These are phyloP conservation scores for Spheniscus mendiculus DNA, from an alignment of 2,113 vertebrate genomes.

Conservation along the genomic window DNA sequence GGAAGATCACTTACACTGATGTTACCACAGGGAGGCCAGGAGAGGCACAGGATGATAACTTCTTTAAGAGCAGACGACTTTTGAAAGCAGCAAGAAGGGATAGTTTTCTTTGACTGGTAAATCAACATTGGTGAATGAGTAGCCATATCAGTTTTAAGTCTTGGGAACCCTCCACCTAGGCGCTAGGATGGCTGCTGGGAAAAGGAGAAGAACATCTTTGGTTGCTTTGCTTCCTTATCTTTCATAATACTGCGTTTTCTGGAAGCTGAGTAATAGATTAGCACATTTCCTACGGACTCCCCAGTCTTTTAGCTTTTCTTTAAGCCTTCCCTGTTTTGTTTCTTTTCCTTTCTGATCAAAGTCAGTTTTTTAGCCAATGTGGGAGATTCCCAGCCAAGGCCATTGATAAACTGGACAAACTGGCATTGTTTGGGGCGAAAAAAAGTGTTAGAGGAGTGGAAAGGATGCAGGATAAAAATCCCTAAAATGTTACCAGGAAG, in stretches of 20 bases:
- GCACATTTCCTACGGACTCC: not conserved
- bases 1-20: not conserved
- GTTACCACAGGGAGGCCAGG: not conserved
- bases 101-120: not conserved
- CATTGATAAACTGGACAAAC: not conserved
- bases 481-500: not conserved
- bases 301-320: not conserved
- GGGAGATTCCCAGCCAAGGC: not conserved
- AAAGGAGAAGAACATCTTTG: not conserved
- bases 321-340: not conserved
- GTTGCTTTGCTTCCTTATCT: not conserved
- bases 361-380: not conserved
- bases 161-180: not conserved
- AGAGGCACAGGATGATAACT: not conserved
- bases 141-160: not conserved
- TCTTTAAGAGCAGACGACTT: not conserved
- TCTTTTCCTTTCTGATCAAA: not conserved
- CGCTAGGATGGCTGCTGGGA: not conserved
- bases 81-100: not conserved
- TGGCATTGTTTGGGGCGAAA: not conserved
- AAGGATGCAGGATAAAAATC: not conserved
- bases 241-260: not conserved
- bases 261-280: not conserved
- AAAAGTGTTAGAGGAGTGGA: not conserved
- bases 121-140: not conserved